A percentile compares a stretch with the other conserved stretches of the same genome.
These are phyloP conservation scores for Acheta domesticus DNA, from an alignment of 2,888 invertebrate species.

Conservation along the genomic window DNA sequence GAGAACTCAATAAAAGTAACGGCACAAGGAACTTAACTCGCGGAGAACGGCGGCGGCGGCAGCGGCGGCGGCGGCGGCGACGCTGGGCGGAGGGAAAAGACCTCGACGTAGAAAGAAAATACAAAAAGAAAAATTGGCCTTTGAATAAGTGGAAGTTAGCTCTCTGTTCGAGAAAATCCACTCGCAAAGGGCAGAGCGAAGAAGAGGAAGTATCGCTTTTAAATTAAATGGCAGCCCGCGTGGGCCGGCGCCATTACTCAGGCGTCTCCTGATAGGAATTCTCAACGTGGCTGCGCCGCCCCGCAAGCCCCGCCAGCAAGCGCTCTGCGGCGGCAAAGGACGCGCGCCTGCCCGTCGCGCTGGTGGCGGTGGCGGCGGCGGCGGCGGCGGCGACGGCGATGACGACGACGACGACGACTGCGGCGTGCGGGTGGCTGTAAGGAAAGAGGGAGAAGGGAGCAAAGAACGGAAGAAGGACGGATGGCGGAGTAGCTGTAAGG, in stretches of 20 bases:
- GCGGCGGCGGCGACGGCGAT: too few species aligned
- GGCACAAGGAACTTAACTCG: neutral
- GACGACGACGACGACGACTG: too few species aligned
- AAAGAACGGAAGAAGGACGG: too few species aligned
- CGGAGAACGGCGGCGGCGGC: neutral
- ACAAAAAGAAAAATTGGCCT: slow-evolving; percentile 30
- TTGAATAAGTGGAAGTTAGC: slow-evolving; percentile 33
- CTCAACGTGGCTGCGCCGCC: neutral
- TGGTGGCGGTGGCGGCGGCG: too few species aligned
- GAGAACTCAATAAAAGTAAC: slow-evolving; percentile 32
- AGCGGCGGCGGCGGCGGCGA: neutral
- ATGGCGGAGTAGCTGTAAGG: too few species aligned
- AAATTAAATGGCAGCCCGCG: neutral
- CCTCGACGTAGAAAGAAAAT: slow-evolving; percentile 18
- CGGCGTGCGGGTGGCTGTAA: too few species aligned
- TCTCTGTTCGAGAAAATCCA: neutral
- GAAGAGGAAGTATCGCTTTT: slow-evolving; percentile 5
- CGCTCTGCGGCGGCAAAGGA: too few species aligned
- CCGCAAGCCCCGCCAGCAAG: too few species aligned
- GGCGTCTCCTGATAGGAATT: neutral
- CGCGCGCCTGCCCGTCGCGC: too few species aligned
- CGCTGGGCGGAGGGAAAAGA: slow-evolving; percentile 12
- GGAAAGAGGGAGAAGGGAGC: too few species aligned
- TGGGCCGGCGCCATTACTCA: neutral
- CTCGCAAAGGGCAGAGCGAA: neutral